Percentiles rank a stretch among this genome's conserved stretches.
These are phyloP conservation scores for Prietella phreatophila DNA, from an alignment of 2,113 vertebrate genomes.

Conservation along the genomic window DNA sequence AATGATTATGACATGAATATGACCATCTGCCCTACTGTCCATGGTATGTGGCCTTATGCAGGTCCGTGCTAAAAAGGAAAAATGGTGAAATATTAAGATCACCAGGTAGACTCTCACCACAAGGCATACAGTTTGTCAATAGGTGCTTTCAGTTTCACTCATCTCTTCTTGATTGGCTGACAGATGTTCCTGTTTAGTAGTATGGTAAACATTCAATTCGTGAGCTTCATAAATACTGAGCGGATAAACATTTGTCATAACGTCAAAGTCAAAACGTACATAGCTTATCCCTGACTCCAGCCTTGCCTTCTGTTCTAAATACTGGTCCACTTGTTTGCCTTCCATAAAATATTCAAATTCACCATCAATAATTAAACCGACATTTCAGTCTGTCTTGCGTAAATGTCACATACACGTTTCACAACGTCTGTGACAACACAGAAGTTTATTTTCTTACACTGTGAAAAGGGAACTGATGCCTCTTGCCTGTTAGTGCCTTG, in stretches of 20 bases:
- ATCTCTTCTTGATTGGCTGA: slow-evolving; percentile 5
- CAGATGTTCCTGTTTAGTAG: background rate
- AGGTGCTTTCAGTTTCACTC: slow-evolving; percentile 19
- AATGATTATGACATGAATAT: background rate
- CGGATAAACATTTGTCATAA: background rate
- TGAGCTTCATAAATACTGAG: background rate
- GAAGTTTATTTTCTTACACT: slow-evolving; percentile 21
- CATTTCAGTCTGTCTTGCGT: background rate
- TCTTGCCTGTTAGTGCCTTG: slow-evolving; percentile 1
- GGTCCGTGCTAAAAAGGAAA: slow-evolving; percentile 45
- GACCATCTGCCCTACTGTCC: background rate
- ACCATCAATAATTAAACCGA: slow-evolving; percentile 23
- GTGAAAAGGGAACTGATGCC: slow-evolving; percentile 21
- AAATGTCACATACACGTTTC: background rate
- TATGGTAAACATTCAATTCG: background rate
- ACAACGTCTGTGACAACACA: background rate
- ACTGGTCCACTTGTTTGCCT: background rate
- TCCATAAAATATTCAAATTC: slow-evolving; percentile 30
- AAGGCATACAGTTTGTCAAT: background rate
- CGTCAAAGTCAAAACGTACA: background rate
- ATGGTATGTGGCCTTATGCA: slow-evolving; percentile 39
- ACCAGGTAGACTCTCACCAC: slow-evolving; percentile 17
- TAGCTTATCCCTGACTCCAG: background rate
- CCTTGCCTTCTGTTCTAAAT: background rate
- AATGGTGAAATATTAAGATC: slow-evolving; percentile 27